Base-by-base conservation (phyloP, 2,888 invertebrate genomes). In the Nephrocerus scutellatus region DNA sequence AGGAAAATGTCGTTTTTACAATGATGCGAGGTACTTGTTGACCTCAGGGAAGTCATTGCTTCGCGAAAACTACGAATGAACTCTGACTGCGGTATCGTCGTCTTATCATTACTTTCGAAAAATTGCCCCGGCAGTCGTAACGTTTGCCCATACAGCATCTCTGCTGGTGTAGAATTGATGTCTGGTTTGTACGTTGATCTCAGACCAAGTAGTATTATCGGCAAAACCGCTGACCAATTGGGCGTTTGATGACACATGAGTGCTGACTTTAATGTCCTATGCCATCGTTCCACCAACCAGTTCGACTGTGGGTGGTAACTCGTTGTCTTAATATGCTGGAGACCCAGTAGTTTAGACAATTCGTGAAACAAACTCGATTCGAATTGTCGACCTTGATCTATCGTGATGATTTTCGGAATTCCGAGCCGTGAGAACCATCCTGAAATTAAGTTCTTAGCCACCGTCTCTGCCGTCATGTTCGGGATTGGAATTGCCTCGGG, bases 361-460 rank as follows among this genome's bases (percentile, higher is more conserved):
- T 37, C 36, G 13, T 12, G 29, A n/a, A 47, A 44, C 10, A 42
- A 4, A 7, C 8, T 15, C 8, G 38, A 41, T 21, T 41, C 41
- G 10, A 50, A 46, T 16, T 48, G 44, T 8, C 41, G 14, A 6
- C 43, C 49, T 21, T 43, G 36, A 16, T 50, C 41, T 1, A 41
- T 44, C 4, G 44, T 41, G 13, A 50, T 39, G 9, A 22, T 28
- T 7, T 20, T 6, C 8, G 43, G 47, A n/a, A 43, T 36, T 5
- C 43, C 47, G 28, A 44, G 46, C 5, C 44, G 23, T 4, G 33
- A 32, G 14, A 46, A 39, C 45, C 45, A 45, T 16, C 22, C 30
- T 3, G 21, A 35, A 3, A 32, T 22, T 5, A 45, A 24, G 6
- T 14, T 16, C n/a, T n/a, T 7, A 12, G 35, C 35, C 4, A 34